These are phyloP conservation scores for Agrilus planipennis DNA, from an alignment of 1,140 invertebrate genomes.

Conservation along the genomic window DNA sequence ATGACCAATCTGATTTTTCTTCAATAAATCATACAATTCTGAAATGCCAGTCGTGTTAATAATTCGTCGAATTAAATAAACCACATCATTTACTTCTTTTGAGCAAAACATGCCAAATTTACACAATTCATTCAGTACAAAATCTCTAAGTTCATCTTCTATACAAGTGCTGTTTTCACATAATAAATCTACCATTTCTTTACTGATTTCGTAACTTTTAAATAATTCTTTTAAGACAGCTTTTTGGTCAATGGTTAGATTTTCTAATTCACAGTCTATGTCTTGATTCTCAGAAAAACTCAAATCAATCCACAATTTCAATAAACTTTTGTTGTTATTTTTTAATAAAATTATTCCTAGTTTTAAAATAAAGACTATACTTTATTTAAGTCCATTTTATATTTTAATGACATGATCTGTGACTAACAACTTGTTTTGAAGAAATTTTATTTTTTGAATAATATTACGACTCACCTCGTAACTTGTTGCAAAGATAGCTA, in stretches of 20 bases:
- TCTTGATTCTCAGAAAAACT: constrained; percentile 34
- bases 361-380: too few relatives aligned
- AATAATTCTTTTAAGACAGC: constrained; percentile 37
- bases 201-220: constrained; percentile 41
- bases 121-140: constrained; percentile 35
- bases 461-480: constrained; percentile 53
- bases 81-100: constrained; percentile 38
- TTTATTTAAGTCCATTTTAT: too few relatives aligned
- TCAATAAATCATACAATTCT: too few relatives aligned
- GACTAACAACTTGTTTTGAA: too few relatives aligned
- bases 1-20: too few relatives aligned
- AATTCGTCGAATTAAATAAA: constrained; percentile 40
- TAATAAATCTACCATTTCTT: constrained; percentile 48
- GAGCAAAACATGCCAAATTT: constrained; percentile 42
- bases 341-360: constrained; percentile 38
- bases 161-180: constrained; percentile 10
- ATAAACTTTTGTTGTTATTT: constrained; percentile 37
- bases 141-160: constrained; percentile 10
- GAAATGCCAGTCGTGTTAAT: constrained; percentile 39
- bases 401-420: too few relatives aligned
- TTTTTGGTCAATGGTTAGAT: constrained; percentile 37
- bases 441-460: too few relatives aligned
- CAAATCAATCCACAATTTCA: constrained; percentile 41
- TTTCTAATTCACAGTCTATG: constrained; percentile 31
- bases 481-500: constrained; percentile 51